Evolutionary conservation across 1,140 invertebrate species (phyloP), one percentile per base, ranked within the genome.

Genomic region (Calliopsis andreniformis): DNA sequence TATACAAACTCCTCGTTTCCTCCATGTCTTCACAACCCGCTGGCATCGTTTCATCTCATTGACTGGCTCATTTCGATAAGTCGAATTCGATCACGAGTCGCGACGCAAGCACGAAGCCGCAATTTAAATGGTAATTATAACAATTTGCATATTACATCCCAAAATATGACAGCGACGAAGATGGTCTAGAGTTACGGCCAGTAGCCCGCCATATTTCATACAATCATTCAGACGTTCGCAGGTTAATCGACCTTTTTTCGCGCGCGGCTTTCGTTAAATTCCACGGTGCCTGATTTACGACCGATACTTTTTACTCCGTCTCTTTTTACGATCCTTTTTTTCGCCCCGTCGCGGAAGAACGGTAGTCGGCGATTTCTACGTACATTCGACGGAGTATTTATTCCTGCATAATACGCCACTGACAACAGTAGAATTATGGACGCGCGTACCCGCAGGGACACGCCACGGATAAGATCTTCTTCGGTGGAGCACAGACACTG

Each of bases 381-480:
- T 43, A 47, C 55, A 42, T 58, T 16, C 43, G 43, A 14, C n/a
- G 56, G 4, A 23, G 58, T 67, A 82, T 82, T 82, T 77, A 80
- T 82, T 67, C 61, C 45, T 25, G 45, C 64, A 53, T 53, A 81
- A 81, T 71, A 47, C 28, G 32, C 67, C 42, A 63, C 47, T 55
- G 80, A 43, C 78, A 30, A 32, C 51, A 20, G 51, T 55, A 20
- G 66, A 82, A 28, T 81, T 82, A 81, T 69, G 55, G 28, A 67
- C 72, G 61, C 25, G 45, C 45, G 61, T 39, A 49, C 49, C 62
- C 16, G 62, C 71, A 56, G 62, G 71, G 71, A 75, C 71, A 58
- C 42, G 35, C 8, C 61, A 66, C 39, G 62, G 79, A 77, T 76
- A 80, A 64, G 66, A 82, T 82, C 80, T 71, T 76, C 47, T n/a